Base-by-base conservation (phyloP, 2,113 vertebrate species). In the Rhinichthys klamathensis region DNA sequence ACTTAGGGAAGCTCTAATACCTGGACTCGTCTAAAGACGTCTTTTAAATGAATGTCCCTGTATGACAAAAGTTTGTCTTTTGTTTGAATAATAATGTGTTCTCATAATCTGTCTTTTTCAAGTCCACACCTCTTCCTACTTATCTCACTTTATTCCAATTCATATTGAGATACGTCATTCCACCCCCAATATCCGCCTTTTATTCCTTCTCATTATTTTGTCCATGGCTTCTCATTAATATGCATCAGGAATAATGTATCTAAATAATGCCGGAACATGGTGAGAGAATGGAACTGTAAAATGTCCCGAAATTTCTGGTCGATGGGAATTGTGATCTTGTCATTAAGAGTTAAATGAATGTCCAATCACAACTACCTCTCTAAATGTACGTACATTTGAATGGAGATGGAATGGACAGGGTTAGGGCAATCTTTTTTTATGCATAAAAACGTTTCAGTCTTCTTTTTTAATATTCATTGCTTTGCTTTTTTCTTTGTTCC, bases 211-310 rank as follows among this genome's bases (percentile, higher is more conserved):
- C 49, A 84, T 83, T 84, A 38, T 69, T 60, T 65, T 89, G 38
- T 85, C 69, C 74, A 83, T 78, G 83, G 25, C 12, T 85, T 41
- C 65, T 86, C 70, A 81, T 88, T 86, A 88, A 88, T 86, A 89
- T 86, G 83, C 82, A 84, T 86, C 80, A 89, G 84, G 69, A 85
- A 84, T 86, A 82, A 89, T 80, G 82, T 82, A 78, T 86, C 85
- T 86, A 89, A 89, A 89, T 89, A 89, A 84, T 77, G 77, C 85
- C 82, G 83, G 86, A 82, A 86, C 85, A 86, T 85, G 82, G 76
- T 86, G 60, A 86, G 84, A 83, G 56, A 51, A 46, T 60, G 49
- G 82, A 84, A 78, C 27, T 72, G 72, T 65, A 77, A 88, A 88
- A 88, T 88, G 80, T 83, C 73, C 81, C 76, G 75, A 89, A 82